Evolutionary conservation across 2,113 vertebrate genomes (phyloP).

Genomic region (Passer domesticus): DNA sequence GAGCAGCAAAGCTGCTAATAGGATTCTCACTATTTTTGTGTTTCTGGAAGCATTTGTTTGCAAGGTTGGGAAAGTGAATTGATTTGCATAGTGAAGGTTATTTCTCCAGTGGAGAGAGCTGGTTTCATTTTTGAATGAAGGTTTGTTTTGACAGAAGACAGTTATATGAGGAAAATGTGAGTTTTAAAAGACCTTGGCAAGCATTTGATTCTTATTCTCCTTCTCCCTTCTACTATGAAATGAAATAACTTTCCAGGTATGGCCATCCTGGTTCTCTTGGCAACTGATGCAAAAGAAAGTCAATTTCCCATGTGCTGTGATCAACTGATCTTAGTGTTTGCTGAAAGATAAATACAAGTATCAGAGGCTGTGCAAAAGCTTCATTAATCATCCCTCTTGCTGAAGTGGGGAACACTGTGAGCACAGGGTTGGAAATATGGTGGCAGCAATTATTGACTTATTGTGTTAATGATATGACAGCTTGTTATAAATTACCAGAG

Average conservation of each 20-base stretch:
- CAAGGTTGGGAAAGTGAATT: background rate
- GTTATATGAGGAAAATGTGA: conserved; percentile 10
- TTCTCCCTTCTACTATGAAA: background rate
- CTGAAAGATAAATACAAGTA: background rate
- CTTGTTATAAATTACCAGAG: conserved; percentile 54
- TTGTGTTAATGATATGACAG: conserved; percentile 51
- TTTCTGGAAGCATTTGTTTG: conserved; percentile 4
- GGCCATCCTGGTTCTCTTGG: background rate
- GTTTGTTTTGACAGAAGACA: conserved; percentile 42
- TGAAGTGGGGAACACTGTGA: background rate
- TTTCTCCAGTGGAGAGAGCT: background rate
- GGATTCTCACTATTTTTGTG: background rate
- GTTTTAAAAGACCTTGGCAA: conserved; percentile 21
- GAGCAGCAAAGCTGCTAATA: background rate
- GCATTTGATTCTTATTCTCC: background rate
- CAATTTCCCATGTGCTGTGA: background rate
- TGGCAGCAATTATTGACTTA: conserved; percentile 61
- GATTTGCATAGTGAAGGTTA: conserved; percentile 24
- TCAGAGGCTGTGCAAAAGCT: background rate
- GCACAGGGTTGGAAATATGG: background rate
- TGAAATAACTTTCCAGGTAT: background rate
- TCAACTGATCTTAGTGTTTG: background rate
- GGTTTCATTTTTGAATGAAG: background rate
- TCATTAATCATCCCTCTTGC: conserved; percentile 11
- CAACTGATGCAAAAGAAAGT: background rate